A percentile compares a stretch with the other conserved stretches of the same genome.
These are phyloP conservation scores for Lacanobia oleracea DNA, from an alignment of 2,888 invertebrate genomes.

Conservation along the genomic window DNA sequence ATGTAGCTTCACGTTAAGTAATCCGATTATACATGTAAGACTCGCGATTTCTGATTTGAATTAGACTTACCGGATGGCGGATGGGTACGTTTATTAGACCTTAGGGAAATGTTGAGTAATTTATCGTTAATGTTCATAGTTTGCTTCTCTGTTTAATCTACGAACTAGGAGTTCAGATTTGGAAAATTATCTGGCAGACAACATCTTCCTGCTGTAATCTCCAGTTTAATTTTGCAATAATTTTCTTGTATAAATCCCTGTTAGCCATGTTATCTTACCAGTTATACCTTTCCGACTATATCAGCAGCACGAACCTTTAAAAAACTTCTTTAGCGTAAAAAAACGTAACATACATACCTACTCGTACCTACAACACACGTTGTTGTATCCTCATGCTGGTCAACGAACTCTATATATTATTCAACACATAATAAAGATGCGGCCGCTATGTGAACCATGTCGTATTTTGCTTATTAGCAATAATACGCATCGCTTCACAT, in stretches of 20 bases:
- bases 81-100: conserved; percentile 34
- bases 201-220: background rate
- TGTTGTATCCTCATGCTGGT: conserved; percentile 20
- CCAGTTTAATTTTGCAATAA: background rate
- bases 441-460: conserved; percentile 25
- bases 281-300: too few relatives aligned
- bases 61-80: conserved; percentile 32
- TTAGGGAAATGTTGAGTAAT: conserved; percentile 30
- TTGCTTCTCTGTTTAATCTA: conserved; percentile 8
- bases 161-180: background rate
- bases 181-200: background rate
- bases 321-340: background rate
- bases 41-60: conserved; percentile 41
- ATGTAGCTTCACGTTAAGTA: conserved; percentile 33
- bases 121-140: conserved; percentile 30
- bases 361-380: background rate
- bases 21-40: conserved; percentile 55
- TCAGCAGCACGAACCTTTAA: background rate
- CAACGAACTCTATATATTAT: conserved; percentile 46
- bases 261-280: too few relatives aligned
- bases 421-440: conserved; percentile 37
- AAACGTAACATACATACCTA: background rate
- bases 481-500: conserved; percentile 4
- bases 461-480: conserved; percentile 19
- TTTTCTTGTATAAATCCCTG: too few relatives aligned